Evolutionary conservation across 2,113 vertebrate species (phyloP).

Genomic region (Nettapus auritus): DNA sequence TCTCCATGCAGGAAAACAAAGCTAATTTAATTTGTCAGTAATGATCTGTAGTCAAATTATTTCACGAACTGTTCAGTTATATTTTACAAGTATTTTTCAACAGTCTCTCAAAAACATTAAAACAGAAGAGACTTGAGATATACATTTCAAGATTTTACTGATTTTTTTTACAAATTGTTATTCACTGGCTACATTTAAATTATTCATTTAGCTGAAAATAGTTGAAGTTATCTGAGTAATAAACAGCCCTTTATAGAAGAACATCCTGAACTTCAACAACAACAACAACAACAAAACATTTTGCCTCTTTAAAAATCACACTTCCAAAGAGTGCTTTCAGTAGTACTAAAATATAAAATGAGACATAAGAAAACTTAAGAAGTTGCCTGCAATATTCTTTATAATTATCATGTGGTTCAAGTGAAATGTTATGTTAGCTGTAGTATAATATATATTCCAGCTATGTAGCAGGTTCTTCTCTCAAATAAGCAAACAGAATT

Average conservation of each 20-base stretch:
- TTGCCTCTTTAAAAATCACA: background rate
- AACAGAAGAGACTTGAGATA: background rate
- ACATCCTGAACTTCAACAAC: background rate
- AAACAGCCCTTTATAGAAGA: background rate
- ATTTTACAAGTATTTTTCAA: background rate
- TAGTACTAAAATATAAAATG: background rate
- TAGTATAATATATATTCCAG: background rate
- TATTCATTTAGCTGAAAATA: constrained; percentile 2
- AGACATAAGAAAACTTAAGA: constrained; percentile 13
- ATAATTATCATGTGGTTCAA: background rate
- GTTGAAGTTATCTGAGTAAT: background rate
- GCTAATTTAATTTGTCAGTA: background rate
- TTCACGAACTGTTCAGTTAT: background rate
- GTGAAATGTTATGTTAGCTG: background rate
- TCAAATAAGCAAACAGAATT: constrained; percentile 10
- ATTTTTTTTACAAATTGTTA: background rate
- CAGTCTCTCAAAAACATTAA: background rate
- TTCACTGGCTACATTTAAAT: background rate
- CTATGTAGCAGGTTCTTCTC: background rate
- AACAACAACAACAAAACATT: background rate
- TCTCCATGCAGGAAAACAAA: background rate
- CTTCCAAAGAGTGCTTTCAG: background rate
- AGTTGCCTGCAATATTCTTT: constrained; percentile 10
- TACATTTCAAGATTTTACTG: background rate
- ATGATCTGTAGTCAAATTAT: background rate